A percentile compares a stretch with the other conserved stretches of the same genome.
Evolutionary conservation across 2,888 invertebrate genomes (phyloP).

Genomic region (Embidobia sp.): DNA sequence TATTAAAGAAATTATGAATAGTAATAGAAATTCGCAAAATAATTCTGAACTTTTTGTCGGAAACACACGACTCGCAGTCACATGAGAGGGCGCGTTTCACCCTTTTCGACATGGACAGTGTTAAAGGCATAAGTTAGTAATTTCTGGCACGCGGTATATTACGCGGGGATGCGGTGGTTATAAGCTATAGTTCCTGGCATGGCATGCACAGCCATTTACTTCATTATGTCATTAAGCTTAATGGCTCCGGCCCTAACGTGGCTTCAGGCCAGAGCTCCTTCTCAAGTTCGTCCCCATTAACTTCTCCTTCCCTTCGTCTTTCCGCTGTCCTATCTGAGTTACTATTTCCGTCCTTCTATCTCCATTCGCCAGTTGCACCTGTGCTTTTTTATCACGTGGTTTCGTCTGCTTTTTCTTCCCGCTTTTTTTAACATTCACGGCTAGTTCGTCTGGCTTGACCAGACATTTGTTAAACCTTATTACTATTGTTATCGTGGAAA

Average conservation of each 20-base stretch:
- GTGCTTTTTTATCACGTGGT: slow-evolving; percentile 43
- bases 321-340: slow-evolving; percentile 60
- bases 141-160: slow-evolving; percentile 81
- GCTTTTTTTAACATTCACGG: slow-evolving; percentile 63
- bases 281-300: slow-evolving; percentile 79
- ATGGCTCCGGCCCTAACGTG: slow-evolving; percentile 81
- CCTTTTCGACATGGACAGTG: slow-evolving; percentile 74
- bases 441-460: slow-evolving; percentile 25
- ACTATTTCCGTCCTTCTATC: slow-evolving; percentile 60
- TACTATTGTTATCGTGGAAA: slow-evolving; percentile 57
- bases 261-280: slow-evolving; percentile 79
- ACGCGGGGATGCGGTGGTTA: slow-evolving; percentile 78
- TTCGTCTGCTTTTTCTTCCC: slow-evolving; percentile 56
- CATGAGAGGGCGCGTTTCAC: slow-evolving; percentile 78
- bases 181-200: slow-evolving; percentile 79
- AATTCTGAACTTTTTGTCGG: slow-evolving; percentile 34
- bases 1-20: too few relatives aligned
- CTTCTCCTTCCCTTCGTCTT: slow-evolving; percentile 69
- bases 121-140: slow-evolving; percentile 79
- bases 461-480: slow-evolving; percentile 51
- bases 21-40: slow-evolving; percentile 55
- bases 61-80: slow-evolving; percentile 14
- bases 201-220: slow-evolving; percentile 80
- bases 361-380: slow-evolving; percentile 59
- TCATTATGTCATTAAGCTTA: slow-evolving; percentile 82